phyloP scores from a whole-genome alignment of 2,888 invertebrate genomes.

The Lamproptera curius region DNA sequence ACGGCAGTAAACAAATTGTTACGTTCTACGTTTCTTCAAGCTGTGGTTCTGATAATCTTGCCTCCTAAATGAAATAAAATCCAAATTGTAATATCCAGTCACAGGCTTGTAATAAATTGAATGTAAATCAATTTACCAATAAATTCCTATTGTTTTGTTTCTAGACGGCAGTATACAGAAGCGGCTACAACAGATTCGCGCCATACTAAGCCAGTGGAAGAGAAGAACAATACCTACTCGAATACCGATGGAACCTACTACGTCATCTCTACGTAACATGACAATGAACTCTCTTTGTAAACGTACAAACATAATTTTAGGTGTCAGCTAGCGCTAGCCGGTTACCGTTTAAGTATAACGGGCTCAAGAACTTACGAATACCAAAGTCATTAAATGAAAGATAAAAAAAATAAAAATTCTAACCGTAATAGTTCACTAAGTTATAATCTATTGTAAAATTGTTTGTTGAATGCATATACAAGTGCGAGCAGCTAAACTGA shows the following conservation, averaged over 20 bases:
- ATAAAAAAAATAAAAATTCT: too few relatives aligned
- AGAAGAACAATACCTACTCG: slow-evolving; percentile 56
- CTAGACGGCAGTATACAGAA: slow-evolving; percentile 95
- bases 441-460: slow-evolving; percentile 63
- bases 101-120: too few relatives aligned
- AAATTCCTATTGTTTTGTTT: too few relatives aligned
- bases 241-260: slow-evolving; percentile 68
- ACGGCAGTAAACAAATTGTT: too few relatives aligned
- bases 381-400: slow-evolving; percentile 77
- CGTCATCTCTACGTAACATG: slow-evolving; percentile 68
- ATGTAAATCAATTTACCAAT: too few relatives aligned
- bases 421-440: slow-evolving; percentile 68
- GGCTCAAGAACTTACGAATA: slow-evolving; percentile 55
- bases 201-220: slow-evolving; percentile 85
- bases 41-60: too few relatives aligned
- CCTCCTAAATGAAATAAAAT: too few relatives aligned
- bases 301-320: slow-evolving; percentile 74
- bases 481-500: slow-evolving; percentile 72
- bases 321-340: slow-evolving; percentile 67
- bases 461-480: slow-evolving; percentile 69
- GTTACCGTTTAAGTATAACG: slow-evolving; percentile 52
- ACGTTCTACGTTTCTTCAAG: too few relatives aligned
- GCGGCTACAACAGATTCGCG: slow-evolving; percentile 96
- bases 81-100: too few relatives aligned
- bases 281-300: slow-evolving; percentile 78